Base-by-base conservation (phyloP, 2,888 invertebrate genomes). In the Julus scandinavius region DNA sequence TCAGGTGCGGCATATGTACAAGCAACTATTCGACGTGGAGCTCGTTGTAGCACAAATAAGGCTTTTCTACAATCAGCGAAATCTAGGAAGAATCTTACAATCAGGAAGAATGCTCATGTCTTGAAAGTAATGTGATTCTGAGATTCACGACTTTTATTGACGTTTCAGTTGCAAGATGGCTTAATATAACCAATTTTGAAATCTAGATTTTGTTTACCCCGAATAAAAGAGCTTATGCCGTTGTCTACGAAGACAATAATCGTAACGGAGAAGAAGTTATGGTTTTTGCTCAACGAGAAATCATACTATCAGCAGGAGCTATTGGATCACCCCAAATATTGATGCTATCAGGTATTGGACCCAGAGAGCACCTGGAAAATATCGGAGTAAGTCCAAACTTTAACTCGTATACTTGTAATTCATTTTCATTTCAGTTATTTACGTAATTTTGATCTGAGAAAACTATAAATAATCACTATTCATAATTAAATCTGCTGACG, bases 11-110 rank as follows among this genome's bases (percentile, higher is more conserved):
- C 45, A 15, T 45, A 4, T 29, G 6, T 9, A 15, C 40, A 45
- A 45, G 38, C 15, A 9, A 93, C 92, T 2, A 92, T 92, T 41
- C 90, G 91, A 87, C 91, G 92, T 58, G 93, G 92, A 0, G 90
- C 90, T 85, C 89, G 93, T 49, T 92, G 92, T 91, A 92, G 91
- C 88, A 90, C 93, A 20, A 87, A 89, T 54, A 83, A 20, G 0
- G 88, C 86, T 72, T 89, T 86, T 50, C 6, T 89, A 5, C 72
- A 89, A 86, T 86, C 89, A 86, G 89, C 86, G n/a, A 45, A 86
- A 50, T 85, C 88, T 20, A 88, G 89, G 83, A 29, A 58, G 15
- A 89, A 89, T 84, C 88, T 89, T 4, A 85, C 88, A 50, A 87
- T 89, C 9, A n/a, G 63, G 9, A 88, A 63, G 13, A 15, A 88